These are phyloP conservation scores for Torymus texanus DNA, from an alignment of 2,888 invertebrate species.

Conservation along the genomic window DNA sequence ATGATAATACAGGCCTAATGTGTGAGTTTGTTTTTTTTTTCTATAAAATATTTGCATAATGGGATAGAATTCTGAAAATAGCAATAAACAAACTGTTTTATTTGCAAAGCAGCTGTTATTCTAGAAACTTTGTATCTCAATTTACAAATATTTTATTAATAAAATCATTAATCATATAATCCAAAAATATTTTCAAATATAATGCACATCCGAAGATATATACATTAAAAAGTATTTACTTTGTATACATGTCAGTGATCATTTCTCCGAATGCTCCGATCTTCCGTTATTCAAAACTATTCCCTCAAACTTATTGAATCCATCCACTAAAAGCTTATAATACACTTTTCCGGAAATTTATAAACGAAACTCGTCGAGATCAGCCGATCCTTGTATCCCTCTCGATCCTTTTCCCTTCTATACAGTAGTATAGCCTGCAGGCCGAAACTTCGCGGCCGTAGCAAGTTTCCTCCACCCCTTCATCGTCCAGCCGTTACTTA, in stretches of 20 bases:
- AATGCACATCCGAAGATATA: too few relatives aligned
- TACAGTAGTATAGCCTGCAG: too few relatives aligned
- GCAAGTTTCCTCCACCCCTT: neutral
- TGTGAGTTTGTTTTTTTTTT: constrained; percentile 38
- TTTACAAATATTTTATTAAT: too few relatives aligned
- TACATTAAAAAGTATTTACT: too few relatives aligned
- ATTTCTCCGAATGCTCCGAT: too few relatives aligned
- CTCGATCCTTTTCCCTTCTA: neutral
- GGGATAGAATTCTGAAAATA: constrained; percentile 11
- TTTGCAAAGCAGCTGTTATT: too few relatives aligned
- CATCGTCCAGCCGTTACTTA: constrained; percentile 59
- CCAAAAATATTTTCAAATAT: too few relatives aligned
- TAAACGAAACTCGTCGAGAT: constrained; percentile 3
- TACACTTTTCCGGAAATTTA: neutral
- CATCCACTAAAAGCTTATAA: neutral
- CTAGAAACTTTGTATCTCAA: too few relatives aligned
- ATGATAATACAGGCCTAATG: constrained; percentile 40
- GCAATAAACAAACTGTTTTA: neutral
- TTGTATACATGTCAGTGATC: too few relatives aligned
- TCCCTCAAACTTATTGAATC: neutral
- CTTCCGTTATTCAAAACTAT: neutral
- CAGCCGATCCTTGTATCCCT: constrained; percentile 1
- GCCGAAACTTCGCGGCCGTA: neutral
- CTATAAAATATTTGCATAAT: constrained; percentile 34
- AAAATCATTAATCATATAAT: too few relatives aligned